Percentiles rank a stretch among this genome's conserved stretches.
Conservation (phyloP, 2,797 vertebrate genomes). For the Tenualosa ilisha region DNA sequence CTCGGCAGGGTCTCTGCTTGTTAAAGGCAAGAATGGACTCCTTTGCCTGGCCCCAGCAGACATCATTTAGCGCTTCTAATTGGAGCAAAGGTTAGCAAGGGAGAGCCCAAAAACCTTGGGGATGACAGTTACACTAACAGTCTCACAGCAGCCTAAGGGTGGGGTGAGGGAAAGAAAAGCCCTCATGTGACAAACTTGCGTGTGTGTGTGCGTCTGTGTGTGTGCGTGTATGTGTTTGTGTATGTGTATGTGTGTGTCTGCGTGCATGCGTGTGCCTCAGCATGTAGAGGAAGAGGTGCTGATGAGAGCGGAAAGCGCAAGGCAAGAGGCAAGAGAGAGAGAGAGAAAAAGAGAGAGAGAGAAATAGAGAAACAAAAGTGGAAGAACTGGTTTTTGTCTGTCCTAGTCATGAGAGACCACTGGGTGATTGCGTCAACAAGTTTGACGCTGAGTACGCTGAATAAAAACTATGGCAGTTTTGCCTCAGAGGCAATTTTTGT, state of each 20-base stretch:
- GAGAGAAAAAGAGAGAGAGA: conserved; percentile 40
- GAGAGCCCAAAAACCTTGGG: conserved; percentile 38
- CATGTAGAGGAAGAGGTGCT: neutral
- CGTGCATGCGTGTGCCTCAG: neutral
- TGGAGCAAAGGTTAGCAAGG: conserved; percentile 63
- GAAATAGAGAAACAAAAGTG: conserved; percentile 41
- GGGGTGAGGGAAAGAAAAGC: neutral
- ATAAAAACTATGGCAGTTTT: neutral
- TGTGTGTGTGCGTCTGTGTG: neutral
- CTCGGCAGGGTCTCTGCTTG: conserved; percentile 46
- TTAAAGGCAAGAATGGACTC: conserved; percentile 56
- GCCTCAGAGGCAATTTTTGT: neutral
- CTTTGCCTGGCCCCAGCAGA: conserved; percentile 40
- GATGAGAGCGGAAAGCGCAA: neutral
- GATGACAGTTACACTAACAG: conserved; percentile 51
- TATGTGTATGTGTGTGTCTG: neutral
- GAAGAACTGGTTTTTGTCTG: conserved; percentile 26
- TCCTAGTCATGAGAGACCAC: neutral
- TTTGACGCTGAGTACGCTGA: neutral
- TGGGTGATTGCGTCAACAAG: neutral
- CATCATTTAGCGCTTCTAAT: conserved; percentile 54
- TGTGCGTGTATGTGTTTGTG: too few relatives aligned
- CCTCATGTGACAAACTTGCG: neutral
- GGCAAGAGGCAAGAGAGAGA: conserved; percentile 42
- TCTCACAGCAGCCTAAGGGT: neutral